These are phyloP conservation scores for Zaprionus ornatus DNA, from an alignment of 1,140 invertebrate species.

Conservation along the genomic window DNA sequence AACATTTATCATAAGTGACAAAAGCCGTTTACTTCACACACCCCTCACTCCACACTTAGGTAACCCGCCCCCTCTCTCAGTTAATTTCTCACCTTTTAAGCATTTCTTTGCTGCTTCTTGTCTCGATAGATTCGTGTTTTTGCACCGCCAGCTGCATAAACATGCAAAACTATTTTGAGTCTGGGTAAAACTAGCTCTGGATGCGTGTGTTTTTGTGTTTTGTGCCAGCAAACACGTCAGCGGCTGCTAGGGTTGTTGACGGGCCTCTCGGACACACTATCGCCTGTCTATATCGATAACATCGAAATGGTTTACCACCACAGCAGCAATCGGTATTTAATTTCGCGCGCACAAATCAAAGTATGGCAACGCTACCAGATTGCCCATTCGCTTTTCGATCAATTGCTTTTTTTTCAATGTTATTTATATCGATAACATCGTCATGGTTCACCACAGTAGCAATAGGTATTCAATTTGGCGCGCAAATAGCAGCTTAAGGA, in stretches of 20 bases:
- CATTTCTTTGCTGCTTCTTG: constrained; percentile 21
- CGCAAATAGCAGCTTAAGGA: background rate
- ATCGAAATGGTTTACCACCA: background rate
- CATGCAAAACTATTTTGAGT: constrained; percentile 36
- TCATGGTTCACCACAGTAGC: background rate
- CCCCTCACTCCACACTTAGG: background rate
- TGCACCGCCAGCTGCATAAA: constrained; percentile 23
- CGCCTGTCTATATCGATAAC: background rate
- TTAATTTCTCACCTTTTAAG: constrained; percentile 10
- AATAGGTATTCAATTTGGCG: background rate
- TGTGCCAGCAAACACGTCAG: constrained; percentile 50
- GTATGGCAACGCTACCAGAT: background rate
- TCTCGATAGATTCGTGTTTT: constrained; percentile 2
- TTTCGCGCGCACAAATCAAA: background rate
- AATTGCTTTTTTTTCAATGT: background rate
- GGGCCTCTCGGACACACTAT: constrained; percentile 8
- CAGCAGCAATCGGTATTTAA: background rate
- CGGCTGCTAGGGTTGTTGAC: constrained; percentile 22
- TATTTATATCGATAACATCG: background rate
- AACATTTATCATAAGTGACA: constrained; percentile 12
- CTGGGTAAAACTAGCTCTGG: constrained; percentile 27
- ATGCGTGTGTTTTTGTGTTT: constrained; percentile 39
- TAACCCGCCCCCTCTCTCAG: background rate
- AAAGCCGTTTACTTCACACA: constrained; percentile 2
- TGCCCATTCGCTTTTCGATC: background rate